Percentiles rank a stretch among this genome's conserved stretches.
Evolutionary conservation across 2,797 vertebrate genomes (phyloP).

Genomic region (Hydrocynus forskahlii): DNA sequence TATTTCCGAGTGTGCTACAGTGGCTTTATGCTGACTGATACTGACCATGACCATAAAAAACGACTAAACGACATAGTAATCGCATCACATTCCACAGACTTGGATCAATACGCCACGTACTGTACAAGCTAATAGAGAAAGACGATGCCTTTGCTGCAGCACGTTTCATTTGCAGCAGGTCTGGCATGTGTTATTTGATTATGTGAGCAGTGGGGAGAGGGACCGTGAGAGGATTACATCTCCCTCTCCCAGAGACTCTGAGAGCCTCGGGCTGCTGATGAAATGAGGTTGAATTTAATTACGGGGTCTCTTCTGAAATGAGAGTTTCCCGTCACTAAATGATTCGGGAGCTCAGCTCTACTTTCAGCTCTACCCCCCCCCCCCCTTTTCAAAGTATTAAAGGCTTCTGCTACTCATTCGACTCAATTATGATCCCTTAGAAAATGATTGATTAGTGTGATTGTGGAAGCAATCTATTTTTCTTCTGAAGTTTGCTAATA

Average conservation of each 20-base stretch:
- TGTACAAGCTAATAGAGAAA: not conserved
- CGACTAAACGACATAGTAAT: not conserved
- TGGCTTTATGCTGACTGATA: too few relatives aligned
- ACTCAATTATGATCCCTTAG: too few relatives aligned
- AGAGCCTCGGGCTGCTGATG: slow-evolving; percentile 31
- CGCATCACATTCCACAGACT: not conserved
- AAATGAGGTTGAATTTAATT: slow-evolving; percentile 52
- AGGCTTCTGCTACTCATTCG: too few relatives aligned
- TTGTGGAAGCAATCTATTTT: too few relatives aligned
- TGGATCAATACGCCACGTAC: not conserved
- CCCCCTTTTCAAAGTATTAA: too few relatives aligned
- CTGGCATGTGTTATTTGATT: slow-evolving; percentile 25
- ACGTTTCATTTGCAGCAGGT: slow-evolving; percentile 20
- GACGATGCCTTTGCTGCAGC: not conserved
- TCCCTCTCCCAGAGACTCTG: slow-evolving; percentile 31
- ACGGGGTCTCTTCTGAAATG: slow-evolving; percentile 26
- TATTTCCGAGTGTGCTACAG: not conserved
- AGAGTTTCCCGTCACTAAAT: slow-evolving; percentile 31
- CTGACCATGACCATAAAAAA: not conserved
- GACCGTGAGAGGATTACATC: slow-evolving; percentile 42
- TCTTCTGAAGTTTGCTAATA: too few relatives aligned
- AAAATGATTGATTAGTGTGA: too few relatives aligned
- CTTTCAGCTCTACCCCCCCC: not conserved
- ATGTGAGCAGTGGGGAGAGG: slow-evolving; percentile 31
- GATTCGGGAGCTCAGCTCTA: not conserved